A percentile compares a stretch with the other conserved stretches of the same genome.
phyloP scores from a whole-genome alignment of 92 coral and sea anemone genomes.

The Phenganax stokvisi region DNA sequence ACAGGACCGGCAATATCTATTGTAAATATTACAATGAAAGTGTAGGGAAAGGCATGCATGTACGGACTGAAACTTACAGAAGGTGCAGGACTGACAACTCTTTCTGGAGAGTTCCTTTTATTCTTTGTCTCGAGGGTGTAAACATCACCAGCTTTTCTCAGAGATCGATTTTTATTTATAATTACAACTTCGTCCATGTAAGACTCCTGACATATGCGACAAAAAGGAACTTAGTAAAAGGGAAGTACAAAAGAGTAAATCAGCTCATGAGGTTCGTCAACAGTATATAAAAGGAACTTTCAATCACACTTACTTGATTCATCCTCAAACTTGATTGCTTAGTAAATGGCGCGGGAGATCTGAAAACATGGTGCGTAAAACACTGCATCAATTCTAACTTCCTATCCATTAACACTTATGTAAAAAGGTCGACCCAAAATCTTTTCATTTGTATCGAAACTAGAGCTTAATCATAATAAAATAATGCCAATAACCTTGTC shows the following conservation, averaged over 20 bases:
- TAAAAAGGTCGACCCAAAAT: too few species aligned
- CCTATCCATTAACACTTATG: too few species aligned
- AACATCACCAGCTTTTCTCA: constrained; percentile 3
- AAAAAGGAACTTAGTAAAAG: neutral
- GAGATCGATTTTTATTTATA: constrained; percentile 2
- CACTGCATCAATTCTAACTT: too few species aligned
- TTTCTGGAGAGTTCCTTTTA: neutral
- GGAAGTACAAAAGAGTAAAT: too few species aligned
- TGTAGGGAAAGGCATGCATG: too few species aligned
- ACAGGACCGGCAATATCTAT: neutral
- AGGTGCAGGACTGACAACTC: neutral
- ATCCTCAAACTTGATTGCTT: neutral
- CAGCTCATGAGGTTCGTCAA: too few species aligned
- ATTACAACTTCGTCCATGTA: neutral
- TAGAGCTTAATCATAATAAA: neutral
- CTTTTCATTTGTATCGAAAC: too few species aligned
- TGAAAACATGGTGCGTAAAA: neutral
- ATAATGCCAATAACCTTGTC: neutral
- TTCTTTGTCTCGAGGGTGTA: constrained; percentile 6
- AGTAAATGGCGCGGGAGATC: neutral
- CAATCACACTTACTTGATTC: neutral
- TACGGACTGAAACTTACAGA: too few species aligned
- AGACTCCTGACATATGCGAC: neutral
- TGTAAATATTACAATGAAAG: neutral
- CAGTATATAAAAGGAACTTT: neutral